These are phyloP conservation scores for Cantharis rustica DNA, from an alignment of 2,888 invertebrate species.

Conservation along the genomic window DNA sequence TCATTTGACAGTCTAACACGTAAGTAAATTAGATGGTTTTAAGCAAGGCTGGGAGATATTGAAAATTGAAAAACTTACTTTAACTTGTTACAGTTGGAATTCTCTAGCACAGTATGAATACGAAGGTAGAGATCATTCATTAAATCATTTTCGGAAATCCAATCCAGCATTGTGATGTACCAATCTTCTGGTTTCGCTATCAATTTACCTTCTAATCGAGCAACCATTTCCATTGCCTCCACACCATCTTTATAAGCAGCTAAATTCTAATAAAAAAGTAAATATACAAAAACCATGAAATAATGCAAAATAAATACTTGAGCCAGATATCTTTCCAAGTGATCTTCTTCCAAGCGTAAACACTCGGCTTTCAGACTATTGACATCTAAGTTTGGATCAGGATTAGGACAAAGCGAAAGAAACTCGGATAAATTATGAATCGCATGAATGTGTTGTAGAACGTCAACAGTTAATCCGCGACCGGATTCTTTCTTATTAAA, in stretches of 20 bases:
- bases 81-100: conserved; percentile 22
- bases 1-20: conserved; percentile 26
- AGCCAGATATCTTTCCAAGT: conserved; percentile 57
- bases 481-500: conserved; percentile 41
- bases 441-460: conserved; percentile 69
- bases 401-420: conserved; percentile 49
- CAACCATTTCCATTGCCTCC: conserved; percentile 32
- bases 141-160: conserved; percentile 43
- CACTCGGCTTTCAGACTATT: conserved; percentile 57
- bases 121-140: conserved; percentile 44
- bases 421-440: conserved; percentile 67
- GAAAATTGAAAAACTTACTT: neutral
- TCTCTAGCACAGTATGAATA: conserved; percentile 38
- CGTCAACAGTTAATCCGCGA: conserved; percentile 63
- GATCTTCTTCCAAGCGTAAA: conserved; percentile 61
- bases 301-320: conserved; percentile 35
- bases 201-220: conserved; percentile 39
- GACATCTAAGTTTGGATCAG: conserved; percentile 60
- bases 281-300: neutral
- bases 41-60: neutral
- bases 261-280: neutral
- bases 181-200: conserved; percentile 49
- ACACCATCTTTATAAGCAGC: conserved; percentile 33
- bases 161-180: conserved; percentile 54
- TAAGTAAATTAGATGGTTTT: neutral